Evolutionary conservation across 2,888 invertebrate species (phyloP), one percentile per base, ranked within the genome.

Genomic region (Drosophila macrospina): DNA sequence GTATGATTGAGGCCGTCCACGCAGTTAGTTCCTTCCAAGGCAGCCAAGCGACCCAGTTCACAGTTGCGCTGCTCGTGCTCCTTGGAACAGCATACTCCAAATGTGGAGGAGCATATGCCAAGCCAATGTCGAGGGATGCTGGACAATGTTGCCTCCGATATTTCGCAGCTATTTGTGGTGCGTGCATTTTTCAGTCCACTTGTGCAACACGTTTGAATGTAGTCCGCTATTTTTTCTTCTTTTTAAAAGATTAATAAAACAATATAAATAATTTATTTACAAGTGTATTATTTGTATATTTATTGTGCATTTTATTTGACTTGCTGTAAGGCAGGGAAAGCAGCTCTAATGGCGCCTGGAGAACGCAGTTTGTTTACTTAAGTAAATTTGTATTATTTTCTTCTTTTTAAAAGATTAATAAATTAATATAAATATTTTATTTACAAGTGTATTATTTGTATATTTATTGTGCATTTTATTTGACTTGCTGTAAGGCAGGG

Each of bases 61-160:
- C 92, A 92, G 56, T 89, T 89, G 48, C 90, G 84, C n/a, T 87
- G 80, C 5, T 94, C 93, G 55, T 93, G 88, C 74, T 93, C 93
- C 13, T 92, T 92, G 26, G 93, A 93, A 88, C 95, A 95, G 83
- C 95, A 96, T 32, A 95, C 94, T 59, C 94, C 93, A 24, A 94
- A 93, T 0, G 94, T 93, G n/a, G 94, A 94, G 39, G 94, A 88
- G 76, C 96, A 96, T 1, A 94, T 88, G 2, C 93, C 93, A 78
- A 95, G 94, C 86, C 95, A 94, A 37, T 93, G 92, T 5, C 93
- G 90, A 0, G 93, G 91, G 50, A 95, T 93, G 13, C 93, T 94
- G 1, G 92, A 86, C 39, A 94, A 93, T 1, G 94, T 93, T 1
- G 93, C 93, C 0, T 92, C 92, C 67, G 93, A 92, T 50, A 92